Conservation (phyloP, 2,888 invertebrate genomes). For the Nomada ruficornis region DNA sequence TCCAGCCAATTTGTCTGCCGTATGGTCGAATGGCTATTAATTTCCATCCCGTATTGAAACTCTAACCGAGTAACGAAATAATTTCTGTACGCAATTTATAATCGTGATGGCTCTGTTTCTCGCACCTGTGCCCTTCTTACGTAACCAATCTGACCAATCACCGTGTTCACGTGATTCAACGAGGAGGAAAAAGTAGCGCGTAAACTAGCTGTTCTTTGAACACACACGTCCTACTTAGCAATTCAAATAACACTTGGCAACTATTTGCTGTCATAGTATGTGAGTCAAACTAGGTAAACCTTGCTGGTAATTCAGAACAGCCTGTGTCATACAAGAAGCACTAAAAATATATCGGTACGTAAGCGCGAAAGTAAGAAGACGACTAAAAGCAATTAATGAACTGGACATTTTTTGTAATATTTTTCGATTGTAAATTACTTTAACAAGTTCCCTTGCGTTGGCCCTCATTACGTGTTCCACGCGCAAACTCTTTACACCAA, state of each 20-base stretch:
- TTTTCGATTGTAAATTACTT: background rate
- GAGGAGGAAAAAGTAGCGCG: conserved; percentile 1
- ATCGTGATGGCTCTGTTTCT: background rate
- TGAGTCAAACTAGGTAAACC: background rate
- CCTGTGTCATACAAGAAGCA: background rate
- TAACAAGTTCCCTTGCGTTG: too few relatives aligned
- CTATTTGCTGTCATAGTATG: background rate
- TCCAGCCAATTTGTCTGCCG: too few relatives aligned
- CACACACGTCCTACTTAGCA: conserved; percentile 24
- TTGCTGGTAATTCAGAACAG: background rate
- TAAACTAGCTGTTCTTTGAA: conserved; percentile 20
- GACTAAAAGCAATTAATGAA: background rate
- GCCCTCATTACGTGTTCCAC: too few relatives aligned
- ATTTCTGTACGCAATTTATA: background rate
- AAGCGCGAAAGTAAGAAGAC: background rate
- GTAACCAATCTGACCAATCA: conserved; percentile 11
- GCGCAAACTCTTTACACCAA: too few relatives aligned
- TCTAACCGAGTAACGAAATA: background rate
- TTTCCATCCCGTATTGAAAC: too few relatives aligned
- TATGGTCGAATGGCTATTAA: too few relatives aligned
- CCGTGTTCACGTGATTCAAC: background rate
- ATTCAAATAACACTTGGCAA: conserved; percentile 28
- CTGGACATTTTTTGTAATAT: background rate
- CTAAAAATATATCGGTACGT: background rate
- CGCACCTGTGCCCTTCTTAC: conserved; percentile 11